These are phyloP conservation scores for Sphenodon punctatus DNA, from an alignment of 2,797 vertebrate genomes.

Conservation along the genomic window DNA sequence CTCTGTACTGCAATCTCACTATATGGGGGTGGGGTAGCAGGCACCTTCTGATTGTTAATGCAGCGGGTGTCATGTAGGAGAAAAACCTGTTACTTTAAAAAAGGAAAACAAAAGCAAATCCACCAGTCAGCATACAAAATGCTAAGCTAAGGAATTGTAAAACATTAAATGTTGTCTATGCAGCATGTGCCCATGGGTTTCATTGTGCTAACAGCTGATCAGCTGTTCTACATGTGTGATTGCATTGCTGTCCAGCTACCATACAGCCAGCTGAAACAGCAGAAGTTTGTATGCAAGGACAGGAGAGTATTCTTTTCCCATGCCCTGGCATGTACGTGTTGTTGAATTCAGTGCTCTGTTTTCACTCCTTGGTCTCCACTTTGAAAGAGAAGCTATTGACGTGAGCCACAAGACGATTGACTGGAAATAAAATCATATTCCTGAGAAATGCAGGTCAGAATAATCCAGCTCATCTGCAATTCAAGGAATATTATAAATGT, in stretches of 20 bases:
- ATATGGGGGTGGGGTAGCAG: not conserved
- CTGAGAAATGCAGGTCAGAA: not conserved
- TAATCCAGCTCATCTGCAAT: not conserved
- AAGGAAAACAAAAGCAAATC: not conserved
- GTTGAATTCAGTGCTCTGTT: not conserved
- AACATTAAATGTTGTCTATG: not conserved
- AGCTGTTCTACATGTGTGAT: not conserved
- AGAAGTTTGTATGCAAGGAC: fast-evolving
- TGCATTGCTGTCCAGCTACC: fast-evolving
- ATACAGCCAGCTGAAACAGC: fast-evolving
- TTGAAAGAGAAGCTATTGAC: fast-evolving
- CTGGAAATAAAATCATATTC: not conserved
- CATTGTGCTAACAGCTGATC: not conserved
- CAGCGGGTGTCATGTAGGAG: not conserved
- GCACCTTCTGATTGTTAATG: not conserved
- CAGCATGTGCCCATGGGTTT: not conserved
- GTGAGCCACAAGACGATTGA: not conserved
- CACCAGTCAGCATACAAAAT: not conserved
- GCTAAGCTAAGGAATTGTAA: not conserved
- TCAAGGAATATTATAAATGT: not conserved
- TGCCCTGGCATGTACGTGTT: fast-evolving
- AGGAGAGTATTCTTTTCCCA: not conserved
- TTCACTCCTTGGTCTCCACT: not conserved
- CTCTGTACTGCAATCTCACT: not conserved
- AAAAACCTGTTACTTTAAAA: not conserved